Evolutionary conservation across 1,140 invertebrate genomes (phyloP), one percentile per base, ranked within the genome.

Genomic region (Dreissena polymorpha): DNA sequence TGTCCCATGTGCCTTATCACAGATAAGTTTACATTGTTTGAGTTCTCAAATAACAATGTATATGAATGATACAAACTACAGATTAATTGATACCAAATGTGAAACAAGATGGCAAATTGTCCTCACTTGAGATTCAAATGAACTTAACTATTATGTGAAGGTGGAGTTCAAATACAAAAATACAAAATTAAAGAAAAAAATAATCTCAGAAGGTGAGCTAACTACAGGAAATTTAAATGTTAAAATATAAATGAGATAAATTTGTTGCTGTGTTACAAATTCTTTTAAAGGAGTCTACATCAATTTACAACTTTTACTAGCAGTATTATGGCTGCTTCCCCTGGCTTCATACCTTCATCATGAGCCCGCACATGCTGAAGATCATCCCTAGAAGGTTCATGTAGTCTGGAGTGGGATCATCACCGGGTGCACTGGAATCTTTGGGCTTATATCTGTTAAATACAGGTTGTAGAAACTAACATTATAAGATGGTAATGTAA

Each of bases 321-420:
- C 39, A 39, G 39, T 39, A 39, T 39, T 39, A 39, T 39, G 39
- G 39, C 39, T 39, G 39, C 39, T 39, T 2, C 2, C 39, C 39
- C 39, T 39, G 39, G 39, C 39, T 39, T 5, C 39, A 39, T 93
- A 96, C 95, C 91, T 98, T 95, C 97, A 99, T 98, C 98, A 99
- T 99, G 10, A 99, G 94, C n/a, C 98, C 99, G 94, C 97, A 99
- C 99, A 99, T 99, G 85, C 97, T 98, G 91, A 99, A 99, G 67
- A 99, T 96, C 98, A 99, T 99, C 71, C 98, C 98, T 79, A 99
- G 92, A 74, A 98, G 97, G 92, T 99, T 99, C 98, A 99, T 99
- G 91, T 99, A 99, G 92, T 99, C 99, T 27, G 98, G 97, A 63
- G 98, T 98, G 39, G 98, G 95, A 92, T 99, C 98, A 93, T 99